Conservation (phyloP, 2,113 vertebrate species). For the Corapipo altera region DNA sequence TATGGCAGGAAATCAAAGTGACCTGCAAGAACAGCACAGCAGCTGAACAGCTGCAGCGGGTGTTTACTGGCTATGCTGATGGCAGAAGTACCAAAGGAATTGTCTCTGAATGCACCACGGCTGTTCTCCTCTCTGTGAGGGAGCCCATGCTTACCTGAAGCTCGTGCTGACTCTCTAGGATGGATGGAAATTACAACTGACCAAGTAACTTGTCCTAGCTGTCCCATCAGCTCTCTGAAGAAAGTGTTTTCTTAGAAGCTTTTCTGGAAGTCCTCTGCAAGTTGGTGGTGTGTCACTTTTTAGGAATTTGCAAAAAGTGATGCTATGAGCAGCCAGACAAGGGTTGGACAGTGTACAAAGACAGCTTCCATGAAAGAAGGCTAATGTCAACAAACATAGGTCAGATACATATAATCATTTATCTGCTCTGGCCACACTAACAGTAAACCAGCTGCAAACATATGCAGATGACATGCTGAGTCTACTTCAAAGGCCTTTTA, state of each 20-base stretch:
- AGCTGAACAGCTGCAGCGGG: fast-evolving
- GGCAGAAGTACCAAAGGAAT: fast-evolving
- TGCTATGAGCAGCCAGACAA: neutral
- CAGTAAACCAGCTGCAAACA: conserved; percentile 50
- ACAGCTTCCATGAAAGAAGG: neutral
- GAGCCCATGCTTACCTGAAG: neutral
- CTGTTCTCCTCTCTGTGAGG: fast-evolving
- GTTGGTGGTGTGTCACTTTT: neutral
- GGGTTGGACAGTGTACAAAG: neutral
- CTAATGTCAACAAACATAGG: neutral
- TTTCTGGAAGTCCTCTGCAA: neutral
- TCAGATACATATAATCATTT: neutral
- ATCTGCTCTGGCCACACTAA: conserved; percentile 2
- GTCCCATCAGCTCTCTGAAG: neutral
- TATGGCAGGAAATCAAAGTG: neutral
- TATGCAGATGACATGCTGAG: conserved; percentile 43
- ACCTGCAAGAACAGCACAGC: fast-evolving
- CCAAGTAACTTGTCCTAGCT: neutral
- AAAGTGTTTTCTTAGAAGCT: neutral
- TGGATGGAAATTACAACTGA: neutral
- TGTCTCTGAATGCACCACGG: fast-evolving
- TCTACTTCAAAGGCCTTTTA: conserved; percentile 67
- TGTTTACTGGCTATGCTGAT: neutral
- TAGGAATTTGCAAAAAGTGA: neutral
- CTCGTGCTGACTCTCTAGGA: neutral